Conservation (phyloP, 2,888 invertebrate genomes). For the Herminia tarsipennalis region DNA sequence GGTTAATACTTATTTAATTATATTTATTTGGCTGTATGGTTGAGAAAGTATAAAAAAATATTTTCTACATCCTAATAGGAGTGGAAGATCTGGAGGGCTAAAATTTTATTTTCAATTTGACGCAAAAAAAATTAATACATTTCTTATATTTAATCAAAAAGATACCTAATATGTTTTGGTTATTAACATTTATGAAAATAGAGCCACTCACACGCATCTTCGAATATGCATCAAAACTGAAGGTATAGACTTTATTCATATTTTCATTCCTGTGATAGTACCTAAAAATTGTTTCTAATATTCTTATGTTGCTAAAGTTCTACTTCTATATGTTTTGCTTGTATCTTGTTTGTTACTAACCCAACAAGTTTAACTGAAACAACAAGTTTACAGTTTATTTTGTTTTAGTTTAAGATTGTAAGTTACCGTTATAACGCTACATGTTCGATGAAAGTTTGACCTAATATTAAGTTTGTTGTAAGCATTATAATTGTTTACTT, state of each 20-base stretch:
- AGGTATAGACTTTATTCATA: slow-evolving; percentile 52
- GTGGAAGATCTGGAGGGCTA: too few relatives aligned
- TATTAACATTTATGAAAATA: neutral
- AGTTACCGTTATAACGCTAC: slow-evolving; percentile 48
- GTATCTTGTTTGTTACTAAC: slow-evolving; percentile 18
- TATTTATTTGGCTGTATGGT: too few relatives aligned
- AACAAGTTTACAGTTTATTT: slow-evolving; percentile 17
- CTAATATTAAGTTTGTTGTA: slow-evolving; percentile 25
- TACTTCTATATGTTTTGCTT: slow-evolving; percentile 37
- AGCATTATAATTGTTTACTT: slow-evolving; percentile 26
- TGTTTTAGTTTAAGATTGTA: slow-evolving; percentile 30
- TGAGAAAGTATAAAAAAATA: too few relatives aligned
- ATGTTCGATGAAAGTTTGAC: slow-evolving; percentile 22
- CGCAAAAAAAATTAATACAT: neutral
- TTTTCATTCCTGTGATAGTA: slow-evolving; percentile 75
- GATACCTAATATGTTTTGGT: too few relatives aligned
- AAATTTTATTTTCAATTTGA: neutral
- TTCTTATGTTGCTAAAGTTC: slow-evolving; percentile 39
- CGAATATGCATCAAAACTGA: slow-evolving; percentile 38
- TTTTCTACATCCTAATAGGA: too few relatives aligned
- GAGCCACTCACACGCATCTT: slow-evolving; percentile 39
- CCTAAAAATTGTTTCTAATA: slow-evolving; percentile 48
- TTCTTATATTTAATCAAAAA: neutral
- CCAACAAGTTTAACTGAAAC: slow-evolving; percentile 14
- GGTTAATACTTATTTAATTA: too few relatives aligned